Evolutionary conservation across 2,113 vertebrate species (phyloP).

Genomic region (Beaufortia kweichowensis): DNA sequence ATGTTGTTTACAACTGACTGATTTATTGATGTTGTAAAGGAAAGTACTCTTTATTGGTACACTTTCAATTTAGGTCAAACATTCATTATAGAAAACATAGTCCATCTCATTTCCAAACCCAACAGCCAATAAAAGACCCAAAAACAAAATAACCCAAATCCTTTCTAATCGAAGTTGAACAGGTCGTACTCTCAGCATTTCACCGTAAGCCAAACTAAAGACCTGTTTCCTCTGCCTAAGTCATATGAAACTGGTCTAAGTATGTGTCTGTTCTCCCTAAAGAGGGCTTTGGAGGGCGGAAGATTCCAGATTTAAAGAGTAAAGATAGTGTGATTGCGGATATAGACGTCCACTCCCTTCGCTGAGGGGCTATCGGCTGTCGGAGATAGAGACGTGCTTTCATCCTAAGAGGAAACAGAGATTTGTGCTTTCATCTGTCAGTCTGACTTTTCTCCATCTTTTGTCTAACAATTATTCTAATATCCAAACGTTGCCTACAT

Average conservation of each 20-base stretch:
- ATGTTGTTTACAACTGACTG: too few relatives aligned
- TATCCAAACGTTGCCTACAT: constrained; percentile 6
- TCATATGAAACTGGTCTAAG: constrained; percentile 27
- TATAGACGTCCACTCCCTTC: constrained; percentile 27
- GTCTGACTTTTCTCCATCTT: constrained; percentile 32
- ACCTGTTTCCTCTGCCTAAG: constrained; percentile 30
- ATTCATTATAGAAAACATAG: neutral
- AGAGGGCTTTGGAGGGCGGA: constrained; percentile 24
- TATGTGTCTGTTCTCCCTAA: constrained; percentile 34
- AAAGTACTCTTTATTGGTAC: neutral
- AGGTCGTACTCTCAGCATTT: constrained; percentile 3
- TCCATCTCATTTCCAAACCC: neutral
- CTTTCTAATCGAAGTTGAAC: constrained; percentile 32
- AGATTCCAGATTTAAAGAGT: constrained; percentile 30
- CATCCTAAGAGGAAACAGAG: constrained; percentile 43
- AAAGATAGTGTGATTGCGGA: constrained; percentile 38
- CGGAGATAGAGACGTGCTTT: constrained; percentile 49
- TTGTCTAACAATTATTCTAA: constrained; percentile 34
- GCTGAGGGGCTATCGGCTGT: constrained; percentile 43
- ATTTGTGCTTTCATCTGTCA: constrained; percentile 47
- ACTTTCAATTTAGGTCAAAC: neutral
- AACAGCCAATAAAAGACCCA: neutral
- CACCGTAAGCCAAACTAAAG: constrained; percentile 26
- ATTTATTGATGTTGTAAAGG: too few relatives aligned
- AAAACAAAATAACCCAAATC: constrained; percentile 26